A percentile compares a stretch with the other conserved stretches of the same genome.
Evolutionary conservation across 1,140 invertebrate genomes (phyloP).

Genomic region (Drosophila ambigua): DNA sequence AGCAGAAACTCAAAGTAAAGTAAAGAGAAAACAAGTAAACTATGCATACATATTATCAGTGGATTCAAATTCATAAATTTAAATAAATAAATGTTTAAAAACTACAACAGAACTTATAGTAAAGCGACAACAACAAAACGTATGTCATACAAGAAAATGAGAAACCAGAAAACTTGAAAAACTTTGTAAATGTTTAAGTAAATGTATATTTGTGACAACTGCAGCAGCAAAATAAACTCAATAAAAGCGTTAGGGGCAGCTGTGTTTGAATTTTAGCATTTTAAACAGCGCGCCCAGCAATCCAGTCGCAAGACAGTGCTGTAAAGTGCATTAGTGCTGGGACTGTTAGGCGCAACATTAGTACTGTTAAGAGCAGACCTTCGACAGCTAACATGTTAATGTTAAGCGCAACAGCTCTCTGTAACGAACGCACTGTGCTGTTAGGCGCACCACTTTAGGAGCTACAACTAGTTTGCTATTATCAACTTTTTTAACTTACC

Average conservation of each 20-base stretch:
- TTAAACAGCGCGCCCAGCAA: conserved; percentile 6
- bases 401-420: not conserved
- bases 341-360: too few relatives aligned
- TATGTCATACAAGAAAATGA: conserved; percentile 11
- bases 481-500: too few relatives aligned
- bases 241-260: conserved; percentile 69
- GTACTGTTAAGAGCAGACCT: too few relatives aligned
- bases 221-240: conserved; percentile 58
- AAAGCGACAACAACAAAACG: conserved; percentile 16
- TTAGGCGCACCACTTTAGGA: not conserved
- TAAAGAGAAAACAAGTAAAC: conserved; percentile 43
- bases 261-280: conserved; percentile 31
- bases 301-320: not conserved
- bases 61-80: conserved; percentile 76
- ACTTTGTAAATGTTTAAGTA: conserved; percentile 79
- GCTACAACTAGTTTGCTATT: not conserved
- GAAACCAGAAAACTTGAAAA: conserved; percentile 29
- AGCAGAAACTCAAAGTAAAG: conserved; percentile 16
- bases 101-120: conserved; percentile 28
- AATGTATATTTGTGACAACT: conserved; percentile 72
- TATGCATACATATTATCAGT: conserved; percentile 76
- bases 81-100: conserved; percentile 55
- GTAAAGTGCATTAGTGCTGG: too few relatives aligned
- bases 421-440: not conserved
- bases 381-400: not conserved